These are phyloP conservation scores for Procambarus clarkii DNA, from an alignment of 1,140 invertebrate species.

Conservation along the genomic window DNA sequence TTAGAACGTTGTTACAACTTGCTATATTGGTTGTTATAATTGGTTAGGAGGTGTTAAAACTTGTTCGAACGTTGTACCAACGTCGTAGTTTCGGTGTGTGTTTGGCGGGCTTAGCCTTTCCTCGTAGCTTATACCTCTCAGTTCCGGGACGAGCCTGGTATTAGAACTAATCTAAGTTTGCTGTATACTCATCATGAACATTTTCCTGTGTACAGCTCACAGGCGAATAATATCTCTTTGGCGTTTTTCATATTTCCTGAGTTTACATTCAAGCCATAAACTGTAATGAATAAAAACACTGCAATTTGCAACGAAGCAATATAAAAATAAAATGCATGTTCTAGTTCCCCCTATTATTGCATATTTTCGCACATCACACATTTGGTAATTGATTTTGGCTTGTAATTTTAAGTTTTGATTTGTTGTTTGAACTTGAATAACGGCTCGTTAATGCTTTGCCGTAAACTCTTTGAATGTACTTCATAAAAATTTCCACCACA, in stretches of 20 bases:
- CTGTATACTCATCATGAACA: too few relatives aligned
- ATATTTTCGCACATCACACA: constrained; percentile 41
- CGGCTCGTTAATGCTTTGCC: constrained; percentile 48
- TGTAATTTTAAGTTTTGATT: constrained; percentile 57
- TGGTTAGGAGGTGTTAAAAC: too few relatives aligned
- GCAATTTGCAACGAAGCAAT: constrained; percentile 28
- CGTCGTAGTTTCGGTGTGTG: too few relatives aligned
- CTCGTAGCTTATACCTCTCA: too few relatives aligned
- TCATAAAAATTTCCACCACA: constrained; percentile 46
- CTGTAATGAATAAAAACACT: constrained; percentile 27
- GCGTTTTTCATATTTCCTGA: neutral
- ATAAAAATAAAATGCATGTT: constrained; percentile 18
- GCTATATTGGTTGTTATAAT: too few relatives aligned
- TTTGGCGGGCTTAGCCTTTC: too few relatives aligned
- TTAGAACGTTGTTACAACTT: too few relatives aligned
- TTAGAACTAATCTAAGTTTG: too few relatives aligned
- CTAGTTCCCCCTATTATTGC: constrained; percentile 25
- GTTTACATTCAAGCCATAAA: neutral
- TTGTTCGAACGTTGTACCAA: too few relatives aligned
- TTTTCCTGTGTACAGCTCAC: neutral
- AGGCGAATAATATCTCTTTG: neutral
- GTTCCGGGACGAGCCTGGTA: too few relatives aligned
- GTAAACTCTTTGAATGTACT: constrained; percentile 57
- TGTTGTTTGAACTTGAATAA: constrained; percentile 53
- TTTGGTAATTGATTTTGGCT: constrained; percentile 50